Evolutionary conservation across 1,140 invertebrate genomes (phyloP), one percentile per base, ranked within the genome.

Genomic region (Aphidius ervi): DNA sequence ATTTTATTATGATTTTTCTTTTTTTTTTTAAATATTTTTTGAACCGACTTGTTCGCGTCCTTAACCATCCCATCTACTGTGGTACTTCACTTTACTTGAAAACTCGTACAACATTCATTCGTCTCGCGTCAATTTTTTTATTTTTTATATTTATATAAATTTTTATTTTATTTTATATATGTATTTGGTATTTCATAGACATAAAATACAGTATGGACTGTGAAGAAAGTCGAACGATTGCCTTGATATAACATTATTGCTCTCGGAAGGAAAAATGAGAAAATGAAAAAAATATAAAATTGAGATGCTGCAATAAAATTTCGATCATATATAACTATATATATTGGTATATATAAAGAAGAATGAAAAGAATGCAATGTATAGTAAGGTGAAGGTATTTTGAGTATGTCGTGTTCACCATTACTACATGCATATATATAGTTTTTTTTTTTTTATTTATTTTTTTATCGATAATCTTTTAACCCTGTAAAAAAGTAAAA

Each of bases 231-330:
- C 39, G 40, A 40, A 42, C 10, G 52, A 54, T 42, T 54, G 9
- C 52, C 52, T 42, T 54, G 42, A 54, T 54, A 54, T 54, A 40
- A 54, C 52, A 54, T 54, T 54, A 54, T 54, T 54, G 42, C 40
- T 20, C 42, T 40, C n/a, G 5, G 52, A 54, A 54, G 42, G n/a
- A 42, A 9, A 40, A 54, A 40, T 39, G n/a, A 10, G n/a, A 42
- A 43, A 54, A 54, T 31, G 23, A 31, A 31, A 31, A 31, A 31
- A 31, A 31, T 31, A 31, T 31, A 31, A 31, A 31, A 31, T 31
- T 31, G 23, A 31, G 23, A 31, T 31, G 23, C 52, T 54, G 41
- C 52, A 54, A 54, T 54, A 54, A 54, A 54, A 54, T 39, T 54
- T 54, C 52, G 39, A 40, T 20, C 40, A 42, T 40, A 37, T 40